Evolutionary conservation across 2,113 vertebrate species (phyloP).

Genomic region (Pycnonotus jocosus): DNA sequence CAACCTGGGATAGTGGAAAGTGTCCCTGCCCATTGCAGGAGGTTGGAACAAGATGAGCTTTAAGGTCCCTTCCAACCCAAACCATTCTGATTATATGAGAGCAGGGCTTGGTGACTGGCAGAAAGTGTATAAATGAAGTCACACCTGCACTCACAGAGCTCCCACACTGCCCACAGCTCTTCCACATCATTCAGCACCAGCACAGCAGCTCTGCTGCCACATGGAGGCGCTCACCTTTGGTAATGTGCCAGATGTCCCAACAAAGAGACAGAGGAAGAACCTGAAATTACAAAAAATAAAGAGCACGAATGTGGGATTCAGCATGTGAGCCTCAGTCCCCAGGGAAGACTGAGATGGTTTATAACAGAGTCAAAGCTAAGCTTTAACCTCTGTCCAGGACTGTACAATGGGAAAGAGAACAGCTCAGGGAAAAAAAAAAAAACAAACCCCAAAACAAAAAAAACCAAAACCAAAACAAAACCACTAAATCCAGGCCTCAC

Average conservation of each 20-base stretch:
- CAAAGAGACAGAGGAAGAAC: slow-evolving; percentile 96
- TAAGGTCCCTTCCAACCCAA: not conserved
- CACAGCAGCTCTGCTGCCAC: not conserved
- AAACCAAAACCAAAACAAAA: too few relatives aligned
- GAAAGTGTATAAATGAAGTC: not conserved
- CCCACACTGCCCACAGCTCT: not conserved
- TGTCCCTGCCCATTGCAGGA: not conserved
- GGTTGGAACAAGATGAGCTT: not conserved
- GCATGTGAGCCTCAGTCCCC: not conserved
- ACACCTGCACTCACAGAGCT: not conserved
- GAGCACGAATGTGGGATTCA: not conserved
- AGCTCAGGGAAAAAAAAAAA: not conserved
- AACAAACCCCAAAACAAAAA: too few relatives aligned
- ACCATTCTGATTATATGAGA: not conserved
- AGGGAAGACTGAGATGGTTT: not conserved
- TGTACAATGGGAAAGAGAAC: not conserved
- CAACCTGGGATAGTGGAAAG: accelerated
- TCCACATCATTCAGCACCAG: not conserved
- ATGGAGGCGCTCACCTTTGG: slow-evolving; percentile 80
- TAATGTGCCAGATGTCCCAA: slow-evolving; percentile 78
- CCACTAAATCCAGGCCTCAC: not conserved
- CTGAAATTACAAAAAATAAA: slow-evolving; percentile 58
- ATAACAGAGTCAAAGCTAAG: not conserved
- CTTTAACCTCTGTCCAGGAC: not conserved
- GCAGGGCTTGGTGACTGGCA: not conserved